These are phyloP conservation scores for Lasioglossum baleicum DNA, from an alignment of 1,140 invertebrate species.

Conservation along the genomic window DNA sequence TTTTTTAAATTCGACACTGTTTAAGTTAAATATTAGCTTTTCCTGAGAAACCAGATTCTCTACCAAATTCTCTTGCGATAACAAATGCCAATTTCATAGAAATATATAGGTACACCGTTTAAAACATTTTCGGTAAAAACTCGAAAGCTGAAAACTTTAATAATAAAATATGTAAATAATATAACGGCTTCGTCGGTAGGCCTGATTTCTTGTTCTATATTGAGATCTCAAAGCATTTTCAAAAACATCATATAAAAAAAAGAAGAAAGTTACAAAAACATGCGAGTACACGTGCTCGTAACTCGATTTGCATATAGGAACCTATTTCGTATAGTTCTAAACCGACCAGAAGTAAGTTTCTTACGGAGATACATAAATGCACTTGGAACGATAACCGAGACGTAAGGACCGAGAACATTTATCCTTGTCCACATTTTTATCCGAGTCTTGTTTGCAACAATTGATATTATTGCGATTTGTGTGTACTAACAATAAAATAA, in stretches of 20 bases:
- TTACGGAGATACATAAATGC: constrained; percentile 69
- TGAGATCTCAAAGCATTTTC: constrained; percentile 76
- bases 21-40: constrained; percentile 63
- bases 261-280: constrained; percentile 52
- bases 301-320: constrained; percentile 67
- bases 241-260: constrained; percentile 69
- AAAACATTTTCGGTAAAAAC: constrained; percentile 36
- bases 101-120: constrained; percentile 37
- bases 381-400: constrained; percentile 64
- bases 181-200: constrained; percentile 66
- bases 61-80: constrained; percentile 47
- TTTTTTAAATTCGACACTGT: constrained; percentile 56
- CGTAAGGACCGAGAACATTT: constrained; percentile 36
- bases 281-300: constrained; percentile 57
- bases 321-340: constrained; percentile 66
- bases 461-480: constrained; percentile 17
- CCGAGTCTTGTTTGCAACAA: constrained; percentile 6
- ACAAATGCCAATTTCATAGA: constrained; percentile 54
- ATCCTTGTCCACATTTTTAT: constrained; percentile 38
- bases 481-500: constrained; percentile 35
- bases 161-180: constrained; percentile 54
- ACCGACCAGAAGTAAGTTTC: constrained; percentile 67
- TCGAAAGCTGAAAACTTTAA: constrained; percentile 44
- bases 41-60: constrained; percentile 65
- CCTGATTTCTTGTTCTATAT: constrained; percentile 64